A percentile compares a stretch with the other conserved stretches of the same genome.
phyloP scores from a whole-genome alignment of 2,888 invertebrate genomes.

The Yponomeuta malinellus region DNA sequence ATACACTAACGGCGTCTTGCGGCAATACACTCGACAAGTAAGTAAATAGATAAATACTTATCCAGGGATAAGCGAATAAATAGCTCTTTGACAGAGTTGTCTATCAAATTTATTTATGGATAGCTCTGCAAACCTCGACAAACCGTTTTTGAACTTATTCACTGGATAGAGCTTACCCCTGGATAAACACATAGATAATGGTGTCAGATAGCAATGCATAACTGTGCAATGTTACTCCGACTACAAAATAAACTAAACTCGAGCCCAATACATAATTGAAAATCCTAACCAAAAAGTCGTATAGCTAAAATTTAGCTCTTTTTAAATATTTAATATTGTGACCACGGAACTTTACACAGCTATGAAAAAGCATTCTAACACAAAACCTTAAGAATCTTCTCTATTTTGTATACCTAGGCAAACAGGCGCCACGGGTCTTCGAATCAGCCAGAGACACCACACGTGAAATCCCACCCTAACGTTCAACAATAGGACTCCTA shows the following conservation, averaged over 20 bases:
- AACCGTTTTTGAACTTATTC: not conserved
- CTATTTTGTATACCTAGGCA: not conserved
- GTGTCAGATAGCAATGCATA: not conserved
- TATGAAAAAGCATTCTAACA: not conserved
- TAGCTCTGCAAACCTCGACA: too few species aligned
- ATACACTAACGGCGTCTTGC: too few species aligned
- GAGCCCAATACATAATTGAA: conserved; percentile 2
- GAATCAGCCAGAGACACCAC: not conserved
- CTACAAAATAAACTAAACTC: not conserved
- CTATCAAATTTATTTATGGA: too few species aligned
- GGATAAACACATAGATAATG: not conserved
- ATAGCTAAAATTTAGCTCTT: conserved; percentile 25
- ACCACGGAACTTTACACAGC: not conserved
- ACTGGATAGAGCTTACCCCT: too few species aligned
- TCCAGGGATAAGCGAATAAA: too few species aligned
- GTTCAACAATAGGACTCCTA: not conserved
- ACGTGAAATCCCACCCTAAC: not conserved
- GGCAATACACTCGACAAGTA: too few species aligned
- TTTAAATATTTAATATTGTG: not conserved
- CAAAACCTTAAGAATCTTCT: not conserved
- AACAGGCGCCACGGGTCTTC: not conserved
- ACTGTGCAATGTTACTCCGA: not conserved
- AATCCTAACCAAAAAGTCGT: conserved; percentile 47
- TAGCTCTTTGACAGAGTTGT: too few species aligned
- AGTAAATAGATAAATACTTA: too few species aligned